These are phyloP conservation scores for Drosophila burlai DNA, from an alignment of 1,140 invertebrate genomes.

Conservation along the genomic window DNA sequence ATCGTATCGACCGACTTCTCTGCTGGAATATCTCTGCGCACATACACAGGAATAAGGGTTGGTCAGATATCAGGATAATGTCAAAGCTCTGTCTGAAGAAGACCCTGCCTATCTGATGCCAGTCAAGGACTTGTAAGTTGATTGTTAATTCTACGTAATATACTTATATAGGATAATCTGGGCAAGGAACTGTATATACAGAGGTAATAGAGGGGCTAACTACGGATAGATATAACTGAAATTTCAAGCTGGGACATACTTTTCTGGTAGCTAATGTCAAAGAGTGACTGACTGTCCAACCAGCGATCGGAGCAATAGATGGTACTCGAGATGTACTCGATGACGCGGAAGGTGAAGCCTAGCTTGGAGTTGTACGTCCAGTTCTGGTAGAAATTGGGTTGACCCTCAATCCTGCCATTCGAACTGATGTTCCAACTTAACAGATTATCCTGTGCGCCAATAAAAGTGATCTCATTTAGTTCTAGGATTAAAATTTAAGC, in stretches of 20 bases:
- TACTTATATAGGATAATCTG: conserved; percentile 16
- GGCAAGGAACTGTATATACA: conserved; percentile 9
- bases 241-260: conserved; percentile 17
- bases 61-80: conserved; percentile 15
- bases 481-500: neutral
- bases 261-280: conserved; percentile 37
- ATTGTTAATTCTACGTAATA: conserved; percentile 22
- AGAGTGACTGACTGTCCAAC: neutral
- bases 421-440: conserved; percentile 33
- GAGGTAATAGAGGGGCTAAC: conserved; percentile 3
- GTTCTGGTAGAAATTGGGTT: conserved; percentile 36
- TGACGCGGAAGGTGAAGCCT: conserved; percentile 57
- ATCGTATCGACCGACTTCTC: conserved; percentile 85
- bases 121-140: neutral
- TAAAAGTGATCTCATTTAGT: neutral
- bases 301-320: neutral
- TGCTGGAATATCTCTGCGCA: conserved; percentile 71
- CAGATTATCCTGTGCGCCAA: conserved; percentile 8
- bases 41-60: conserved; percentile 19
- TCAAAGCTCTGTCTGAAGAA: no score
- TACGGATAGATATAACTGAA: conserved; percentile 3
- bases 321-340: conserved; percentile 24
- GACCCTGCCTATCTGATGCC: neutral
- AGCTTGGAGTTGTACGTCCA: conserved; percentile 42
- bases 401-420: conserved; percentile 13